Base-by-base conservation (phyloP, 2,888 invertebrate genomes). In the Saturnia pavonia region DNA sequence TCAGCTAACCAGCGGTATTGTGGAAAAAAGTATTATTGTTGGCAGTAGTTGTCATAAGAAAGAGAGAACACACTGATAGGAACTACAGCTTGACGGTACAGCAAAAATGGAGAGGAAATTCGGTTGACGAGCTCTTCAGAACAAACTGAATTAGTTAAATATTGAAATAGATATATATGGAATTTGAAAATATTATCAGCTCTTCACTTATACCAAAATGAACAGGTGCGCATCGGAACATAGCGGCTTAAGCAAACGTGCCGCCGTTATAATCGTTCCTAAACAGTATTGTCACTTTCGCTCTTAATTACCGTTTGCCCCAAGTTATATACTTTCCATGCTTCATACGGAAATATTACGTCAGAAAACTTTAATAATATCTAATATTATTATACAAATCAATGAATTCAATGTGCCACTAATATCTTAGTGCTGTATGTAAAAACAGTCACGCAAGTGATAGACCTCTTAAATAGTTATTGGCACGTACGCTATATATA, bases 241-340 rank as follows among this genome's bases (percentile, higher is more conserved):
- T 71, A 70, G 69, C 72, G 75, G 74, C 71, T 73, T 72, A 68
- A 74, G 14, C 9, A 6, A 25, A 60, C 60, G 54, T 34, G 54
- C 68, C 69, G 71, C 34, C 66, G 70, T 72, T 79, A 78, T 82
- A 86, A 85, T 82, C 78, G 77, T 74, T 71, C 77, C 82, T 79
- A 80, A 81, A 19, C 7, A 82, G 77, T 84, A 85, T 76, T 76
- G 70, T 78, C 80, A 86, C 89, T 89, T 89, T 89, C 89, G 78
- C 88, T 83, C 76, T 80, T 85, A 86, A 86, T 84, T 79, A 79
- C 72, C 68, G 68, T 48, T 16, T 45, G 68, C 0, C 27, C 14
- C 68, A 48, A 48, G 68, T 68, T 25, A 68, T 19, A 51, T 48
- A 68, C 68, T 68, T 68, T 68, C 68, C 14, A 48, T 6, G 27